phyloP scores from a whole-genome alignment of 2,888 invertebrate genomes.

The Ferrisia virgata region DNA sequence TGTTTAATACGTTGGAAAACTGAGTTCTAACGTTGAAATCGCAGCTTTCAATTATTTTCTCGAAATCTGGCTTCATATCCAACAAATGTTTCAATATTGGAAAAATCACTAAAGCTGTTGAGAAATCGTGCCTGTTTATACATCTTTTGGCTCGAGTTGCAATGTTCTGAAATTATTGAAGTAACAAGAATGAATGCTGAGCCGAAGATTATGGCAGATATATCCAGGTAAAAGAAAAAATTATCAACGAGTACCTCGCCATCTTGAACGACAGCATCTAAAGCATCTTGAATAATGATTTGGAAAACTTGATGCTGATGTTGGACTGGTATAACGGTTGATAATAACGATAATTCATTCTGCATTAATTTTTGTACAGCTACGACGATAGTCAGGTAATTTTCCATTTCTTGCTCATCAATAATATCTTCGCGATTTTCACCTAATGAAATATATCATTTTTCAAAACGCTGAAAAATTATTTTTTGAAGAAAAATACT shows the following conservation, averaged over 20 bases:
- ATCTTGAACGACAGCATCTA: slow-evolving; percentile 79
- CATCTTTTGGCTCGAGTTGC: slow-evolving; percentile 72
- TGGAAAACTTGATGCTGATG: slow-evolving; percentile 81
- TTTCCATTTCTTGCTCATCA: slow-evolving; percentile 78
- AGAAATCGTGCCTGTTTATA: slow-evolving; percentile 73
- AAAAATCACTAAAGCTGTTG: slow-evolving; percentile 74
- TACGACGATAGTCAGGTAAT: slow-evolving; percentile 76
- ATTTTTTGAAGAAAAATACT: background rate
- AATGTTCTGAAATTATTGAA: too few relatives aligned
- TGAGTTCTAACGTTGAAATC: slow-evolving; percentile 68
- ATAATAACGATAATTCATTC: slow-evolving; percentile 78
- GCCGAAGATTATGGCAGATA: background rate
- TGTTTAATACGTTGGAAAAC: slow-evolving; percentile 69
- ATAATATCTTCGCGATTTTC: slow-evolving; percentile 60
- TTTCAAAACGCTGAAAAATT: slow-evolving; percentile 50
- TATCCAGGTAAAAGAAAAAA: background rate
- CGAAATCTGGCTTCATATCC: slow-evolving; percentile 74
- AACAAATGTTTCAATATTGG: slow-evolving; percentile 77
- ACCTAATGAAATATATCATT: slow-evolving; percentile 51
- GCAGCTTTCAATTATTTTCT: slow-evolving; percentile 71
- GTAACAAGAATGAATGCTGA: slow-evolving; percentile 50
- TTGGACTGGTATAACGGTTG: slow-evolving; percentile 76
- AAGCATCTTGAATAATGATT: slow-evolving; percentile 75
- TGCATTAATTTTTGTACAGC: slow-evolving; percentile 82
- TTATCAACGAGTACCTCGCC: slow-evolving; percentile 64